These are phyloP conservation scores for Clusia tigrina DNA, from an alignment of 2,888 invertebrate genomes.

Conservation along the genomic window DNA sequence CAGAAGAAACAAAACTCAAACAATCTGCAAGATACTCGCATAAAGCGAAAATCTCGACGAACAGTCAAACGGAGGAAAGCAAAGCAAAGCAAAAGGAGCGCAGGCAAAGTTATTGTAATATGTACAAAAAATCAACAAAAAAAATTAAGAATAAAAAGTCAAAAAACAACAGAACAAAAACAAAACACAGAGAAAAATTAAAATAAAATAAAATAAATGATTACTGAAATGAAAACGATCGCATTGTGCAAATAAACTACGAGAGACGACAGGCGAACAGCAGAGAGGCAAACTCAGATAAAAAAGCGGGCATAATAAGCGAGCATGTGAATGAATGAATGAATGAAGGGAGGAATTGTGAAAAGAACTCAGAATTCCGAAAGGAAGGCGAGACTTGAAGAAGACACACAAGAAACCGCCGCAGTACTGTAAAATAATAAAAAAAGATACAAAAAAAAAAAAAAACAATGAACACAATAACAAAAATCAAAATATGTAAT, in stretches of 20 bases:
- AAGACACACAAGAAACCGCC: too few species aligned
- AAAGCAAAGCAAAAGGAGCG: not conserved
- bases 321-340: not conserved
- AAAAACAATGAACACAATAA: too few species aligned
- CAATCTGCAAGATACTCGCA: not conserved
- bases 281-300: not conserved
- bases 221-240: conserved; percentile 8
- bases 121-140: not conserved
- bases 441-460: too few species aligned
- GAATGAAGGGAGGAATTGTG: too few species aligned
- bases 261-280: not conserved
- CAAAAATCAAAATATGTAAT: too few species aligned
- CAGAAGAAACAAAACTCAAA: not conserved
- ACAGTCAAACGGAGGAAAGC: not conserved
- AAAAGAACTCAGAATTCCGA: too few species aligned
- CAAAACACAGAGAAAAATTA: not conserved
- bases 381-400: too few species aligned
- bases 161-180: not conserved
- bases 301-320: not conserved
- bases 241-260: conserved; percentile 3
- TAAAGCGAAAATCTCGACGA: not conserved
- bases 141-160: not conserved
- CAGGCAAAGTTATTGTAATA: too few species aligned
- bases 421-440: too few species aligned
- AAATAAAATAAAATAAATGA: not conserved